Base-by-base conservation (phyloP, 2,888 invertebrate species). In the Chelonus formosanus region DNA sequence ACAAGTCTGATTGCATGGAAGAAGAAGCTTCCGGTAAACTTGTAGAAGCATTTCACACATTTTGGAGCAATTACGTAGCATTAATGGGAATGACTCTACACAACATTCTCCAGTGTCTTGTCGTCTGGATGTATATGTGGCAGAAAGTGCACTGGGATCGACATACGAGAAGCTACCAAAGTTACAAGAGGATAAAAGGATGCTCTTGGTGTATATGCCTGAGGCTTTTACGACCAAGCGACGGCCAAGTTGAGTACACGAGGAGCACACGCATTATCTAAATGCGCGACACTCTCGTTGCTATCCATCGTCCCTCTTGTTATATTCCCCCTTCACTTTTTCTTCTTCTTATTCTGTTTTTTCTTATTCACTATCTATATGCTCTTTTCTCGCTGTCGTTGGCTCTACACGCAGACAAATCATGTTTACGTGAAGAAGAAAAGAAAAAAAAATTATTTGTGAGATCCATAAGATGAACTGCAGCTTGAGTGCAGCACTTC, bases 131-230 rank as follows among this genome's bases (percentile, higher is more conserved):
- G 57, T 44, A 55, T 55, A 20, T 55, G n/a, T 43, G 52, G 31
- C 8, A 34, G 53, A 52, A 34, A 64, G 58, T 58, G 55, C 65
- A 67, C 64, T 69, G 63, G 62, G 63, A 61, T 63, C 63, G 75
- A 71, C 73, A 75, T 32, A 73, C 74, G 73, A 75, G 76, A 20
- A 20, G 74, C 76, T 68, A 76, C 75, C 78, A 75, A 76, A 76
- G 79, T 78, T 75, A 79, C 76, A 80, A 83, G 81, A 82, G 83
- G 80, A 83, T 83, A 82, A 83, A 83, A 83, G 83, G 81, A 83
- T 82, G 78, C 79, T 73, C 70, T 71, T 63, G 67, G 68, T 69
- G 70, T 69, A 68, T 52, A 74, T 75, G 78, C 78, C 78, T 75
- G 70, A 73, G 72, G 81, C 81, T 83, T 82, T 82, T 81, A 82